Evolutionary conservation across 2,113 vertebrate genomes (phyloP).

Genomic region (Notothenia coriiceps): DNA sequence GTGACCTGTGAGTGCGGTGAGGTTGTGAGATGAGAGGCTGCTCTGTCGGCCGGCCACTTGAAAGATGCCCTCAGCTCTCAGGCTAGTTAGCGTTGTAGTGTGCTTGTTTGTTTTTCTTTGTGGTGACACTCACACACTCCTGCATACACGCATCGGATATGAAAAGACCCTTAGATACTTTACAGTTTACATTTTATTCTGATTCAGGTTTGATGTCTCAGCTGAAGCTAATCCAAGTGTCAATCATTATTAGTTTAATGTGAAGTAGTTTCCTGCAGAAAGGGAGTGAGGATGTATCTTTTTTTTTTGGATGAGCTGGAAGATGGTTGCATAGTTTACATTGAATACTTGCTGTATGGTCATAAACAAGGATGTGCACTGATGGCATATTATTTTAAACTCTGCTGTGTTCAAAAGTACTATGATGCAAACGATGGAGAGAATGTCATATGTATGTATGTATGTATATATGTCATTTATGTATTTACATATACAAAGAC

Average conservation of each 20-base stretch:
- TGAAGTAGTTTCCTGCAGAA: not conserved
- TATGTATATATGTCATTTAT: too few relatives aligned
- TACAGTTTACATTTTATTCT: constrained; percentile 18
- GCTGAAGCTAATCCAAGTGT: constrained; percentile 19
- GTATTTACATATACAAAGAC: not conserved
- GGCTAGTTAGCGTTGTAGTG: constrained; percentile 57
- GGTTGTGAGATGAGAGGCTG: constrained; percentile 58
- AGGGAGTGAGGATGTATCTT: constrained; percentile 1
- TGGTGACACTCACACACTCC: constrained; percentile 23
- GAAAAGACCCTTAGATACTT: constrained; percentile 46
- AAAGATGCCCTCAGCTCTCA: constrained; percentile 62
- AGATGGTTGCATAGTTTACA: constrained; percentile 9
- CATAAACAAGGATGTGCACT: constrained; percentile 6
- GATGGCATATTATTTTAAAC: constrained; percentile 21
- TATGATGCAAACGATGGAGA: constrained; percentile 5
- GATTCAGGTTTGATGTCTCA: constrained; percentile 27
- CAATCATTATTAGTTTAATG: constrained; percentile 9
- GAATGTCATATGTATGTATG: not conserved
- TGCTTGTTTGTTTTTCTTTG: constrained; percentile 73
- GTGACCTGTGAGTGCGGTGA: constrained; percentile 64
- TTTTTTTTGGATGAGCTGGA: constrained; percentile 31
- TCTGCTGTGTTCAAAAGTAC: constrained; percentile 9
- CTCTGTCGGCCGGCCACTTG: constrained; percentile 68
- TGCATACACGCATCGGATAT: constrained; percentile 18
- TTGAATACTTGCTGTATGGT: not conserved